A percentile compares a stretch with the other conserved stretches of the same genome.
phyloP scores from a whole-genome alignment of 2,888 invertebrate species.

The Xestia rhomboidea region DNA sequence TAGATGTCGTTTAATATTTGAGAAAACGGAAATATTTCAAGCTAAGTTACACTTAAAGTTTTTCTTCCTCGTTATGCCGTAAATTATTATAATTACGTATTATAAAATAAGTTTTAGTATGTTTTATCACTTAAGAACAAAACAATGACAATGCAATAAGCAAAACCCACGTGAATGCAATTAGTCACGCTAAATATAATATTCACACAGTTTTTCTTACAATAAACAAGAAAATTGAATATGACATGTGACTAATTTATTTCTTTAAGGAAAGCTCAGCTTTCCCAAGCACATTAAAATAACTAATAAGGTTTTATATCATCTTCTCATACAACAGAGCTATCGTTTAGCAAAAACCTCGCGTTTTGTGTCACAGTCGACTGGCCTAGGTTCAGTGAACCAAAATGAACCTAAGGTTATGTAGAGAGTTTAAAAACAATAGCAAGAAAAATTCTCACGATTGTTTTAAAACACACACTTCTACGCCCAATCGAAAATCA shows the following conservation, averaged over 20 bases:
- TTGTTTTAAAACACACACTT: slow-evolving; percentile 68
- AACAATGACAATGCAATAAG: neutral
- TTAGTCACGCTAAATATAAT: neutral
- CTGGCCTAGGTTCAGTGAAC: slow-evolving; percentile 77
- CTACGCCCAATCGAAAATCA: slow-evolving; percentile 26
- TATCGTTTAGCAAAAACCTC: slow-evolving; percentile 51
- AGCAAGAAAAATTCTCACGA: slow-evolving; percentile 80
- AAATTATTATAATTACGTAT: too few species aligned
- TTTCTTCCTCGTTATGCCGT: too few species aligned
- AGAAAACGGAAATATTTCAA: too few species aligned
- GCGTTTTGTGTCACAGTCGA: slow-evolving; percentile 56
- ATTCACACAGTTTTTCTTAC: slow-evolving; percentile 5
- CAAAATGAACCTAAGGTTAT: slow-evolving; percentile 79
- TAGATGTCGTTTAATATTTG: too few species aligned
- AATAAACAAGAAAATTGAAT: neutral
- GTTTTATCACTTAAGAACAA: neutral
- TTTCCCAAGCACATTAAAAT: slow-evolving; percentile 39
- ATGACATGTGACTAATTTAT: slow-evolving; percentile 19
- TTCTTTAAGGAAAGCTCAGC: neutral
- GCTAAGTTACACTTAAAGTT: too few species aligned
- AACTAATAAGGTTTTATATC: slow-evolving; percentile 19
- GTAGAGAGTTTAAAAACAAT: slow-evolving; percentile 82
- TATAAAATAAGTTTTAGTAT: too few species aligned
- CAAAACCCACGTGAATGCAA: neutral
- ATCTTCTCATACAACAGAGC: slow-evolving; percentile 18